phyloP scores from a whole-genome alignment of 1,140 invertebrate genomes.

The Maniola jurtina region DNA sequence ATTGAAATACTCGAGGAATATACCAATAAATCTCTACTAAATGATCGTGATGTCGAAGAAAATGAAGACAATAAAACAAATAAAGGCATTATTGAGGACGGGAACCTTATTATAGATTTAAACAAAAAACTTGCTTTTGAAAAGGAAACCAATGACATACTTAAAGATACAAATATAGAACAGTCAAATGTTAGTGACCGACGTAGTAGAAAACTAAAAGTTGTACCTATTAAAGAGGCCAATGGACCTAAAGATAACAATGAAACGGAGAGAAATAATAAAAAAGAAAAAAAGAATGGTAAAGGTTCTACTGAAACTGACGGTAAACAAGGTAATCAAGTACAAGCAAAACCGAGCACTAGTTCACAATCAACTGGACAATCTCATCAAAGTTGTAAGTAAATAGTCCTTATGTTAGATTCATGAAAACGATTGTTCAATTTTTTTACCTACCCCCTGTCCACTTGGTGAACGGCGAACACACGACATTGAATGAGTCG shows the following conservation, averaged over 20 bases:
- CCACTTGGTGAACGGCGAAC: too few species aligned
- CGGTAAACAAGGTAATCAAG: slow-evolving; percentile 9
- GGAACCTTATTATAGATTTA: slow-evolving; percentile 42
- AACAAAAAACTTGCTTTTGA: slow-evolving; percentile 43
- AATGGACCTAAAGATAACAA: not conserved
- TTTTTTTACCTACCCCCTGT: too few species aligned
- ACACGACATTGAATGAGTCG: too few species aligned
- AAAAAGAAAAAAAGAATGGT: not conserved
- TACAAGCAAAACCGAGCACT: not conserved
- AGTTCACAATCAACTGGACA: not conserved
- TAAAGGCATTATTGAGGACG: slow-evolving; percentile 34
- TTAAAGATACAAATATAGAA: slow-evolving; percentile 6
- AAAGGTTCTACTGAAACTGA: slow-evolving; percentile 7
- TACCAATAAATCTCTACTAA: slow-evolving; percentile 27
- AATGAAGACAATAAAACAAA: slow-evolving; percentile 25
- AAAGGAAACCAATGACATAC: slow-evolving; percentile 18
- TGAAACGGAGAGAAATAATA: not conserved
- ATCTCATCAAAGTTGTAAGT: not conserved
- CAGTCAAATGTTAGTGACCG: not conserved
- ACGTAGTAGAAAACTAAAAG: slow-evolving; percentile 4
- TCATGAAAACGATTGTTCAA: too few species aligned
- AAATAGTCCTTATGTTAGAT: too few species aligned
- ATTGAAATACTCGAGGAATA: slow-evolving; percentile 54
- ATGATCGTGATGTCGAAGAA: slow-evolving; percentile 21
- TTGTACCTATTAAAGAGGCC: not conserved